phyloP scores from a whole-genome alignment of 2,797 vertebrate genomes.

The Enteromius unitaeniatus region DNA sequence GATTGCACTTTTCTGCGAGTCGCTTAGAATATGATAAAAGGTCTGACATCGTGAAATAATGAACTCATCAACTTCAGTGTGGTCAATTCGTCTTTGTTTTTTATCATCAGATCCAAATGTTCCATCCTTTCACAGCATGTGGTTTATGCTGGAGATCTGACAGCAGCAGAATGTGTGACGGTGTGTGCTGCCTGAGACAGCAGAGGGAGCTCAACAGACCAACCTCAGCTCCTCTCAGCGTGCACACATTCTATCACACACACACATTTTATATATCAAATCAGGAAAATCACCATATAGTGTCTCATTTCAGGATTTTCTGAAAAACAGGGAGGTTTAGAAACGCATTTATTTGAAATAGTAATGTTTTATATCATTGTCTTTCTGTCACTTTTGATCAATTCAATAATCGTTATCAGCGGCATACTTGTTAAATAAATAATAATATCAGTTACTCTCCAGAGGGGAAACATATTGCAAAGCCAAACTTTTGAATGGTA shows the following conservation, averaged over 20 bases:
- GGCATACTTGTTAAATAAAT: background rate
- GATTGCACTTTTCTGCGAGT: background rate
- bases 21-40: conserved; percentile 58
- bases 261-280: background rate
- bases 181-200: conserved; percentile 66
- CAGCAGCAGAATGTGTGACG: conserved; percentile 28
- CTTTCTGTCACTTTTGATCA: conserved; percentile 8
- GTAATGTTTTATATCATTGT: background rate
- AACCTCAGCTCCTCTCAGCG: conserved; percentile 56
- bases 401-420: background rate
- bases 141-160: conserved; percentile 62
- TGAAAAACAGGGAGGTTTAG: background rate
- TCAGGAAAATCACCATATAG: background rate
- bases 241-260: background rate
- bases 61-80: conserved; percentile 36
- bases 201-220: conserved; percentile 66
- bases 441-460: background rate
- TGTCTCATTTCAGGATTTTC: background rate
- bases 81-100: conserved; percentile 39
- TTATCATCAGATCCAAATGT: conserved; percentile 36
- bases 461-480: background rate
- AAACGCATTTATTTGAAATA: background rate
- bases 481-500: background rate
- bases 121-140: conserved; percentile 55
- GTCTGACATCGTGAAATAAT: background rate